Conservation (phyloP, 2,888 invertebrate species). For the Tuberolachnus salignus region DNA sequence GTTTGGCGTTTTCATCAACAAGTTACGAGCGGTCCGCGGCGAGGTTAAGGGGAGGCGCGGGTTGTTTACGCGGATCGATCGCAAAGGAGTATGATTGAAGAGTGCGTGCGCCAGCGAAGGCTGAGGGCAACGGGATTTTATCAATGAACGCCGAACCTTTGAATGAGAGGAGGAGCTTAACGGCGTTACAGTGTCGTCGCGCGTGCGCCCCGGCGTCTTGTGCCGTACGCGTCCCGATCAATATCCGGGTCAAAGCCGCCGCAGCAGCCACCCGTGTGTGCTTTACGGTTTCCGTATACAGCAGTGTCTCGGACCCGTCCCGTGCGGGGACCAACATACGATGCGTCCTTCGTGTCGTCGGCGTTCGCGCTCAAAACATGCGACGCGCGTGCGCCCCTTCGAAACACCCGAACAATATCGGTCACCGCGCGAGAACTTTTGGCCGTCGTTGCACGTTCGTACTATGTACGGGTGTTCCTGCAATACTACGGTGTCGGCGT, state of each 20-base stretch:
- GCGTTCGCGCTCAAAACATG: too few species aligned
- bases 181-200: slow-evolving; percentile 47
- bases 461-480: too few species aligned
- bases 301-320: background rate
- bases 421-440: background rate
- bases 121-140: slow-evolving; percentile 23
- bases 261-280: background rate
- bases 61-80: too few species aligned
- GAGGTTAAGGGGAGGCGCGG: background rate
- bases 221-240: slow-evolving; percentile 57
- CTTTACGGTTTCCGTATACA: background rate
- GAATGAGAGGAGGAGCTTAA: slow-evolving; percentile 29
- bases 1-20: slow-evolving; percentile 45
- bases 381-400: too few species aligned
- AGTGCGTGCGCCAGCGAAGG: background rate
- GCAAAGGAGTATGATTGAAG: background rate
- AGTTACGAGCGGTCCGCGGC: slow-evolving; percentile 14
- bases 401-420: background rate
- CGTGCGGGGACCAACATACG: background rate
- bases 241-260: slow-evolving; percentile 31
- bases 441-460: too few species aligned
- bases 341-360: background rate
- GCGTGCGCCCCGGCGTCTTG: slow-evolving; percentile 49
- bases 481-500: too few species aligned
- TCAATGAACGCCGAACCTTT: slow-evolving; percentile 38